These are phyloP conservation scores for Romanomermis culicivorax DNA, from an alignment of 2,888 invertebrate species.

Conservation along the genomic window DNA sequence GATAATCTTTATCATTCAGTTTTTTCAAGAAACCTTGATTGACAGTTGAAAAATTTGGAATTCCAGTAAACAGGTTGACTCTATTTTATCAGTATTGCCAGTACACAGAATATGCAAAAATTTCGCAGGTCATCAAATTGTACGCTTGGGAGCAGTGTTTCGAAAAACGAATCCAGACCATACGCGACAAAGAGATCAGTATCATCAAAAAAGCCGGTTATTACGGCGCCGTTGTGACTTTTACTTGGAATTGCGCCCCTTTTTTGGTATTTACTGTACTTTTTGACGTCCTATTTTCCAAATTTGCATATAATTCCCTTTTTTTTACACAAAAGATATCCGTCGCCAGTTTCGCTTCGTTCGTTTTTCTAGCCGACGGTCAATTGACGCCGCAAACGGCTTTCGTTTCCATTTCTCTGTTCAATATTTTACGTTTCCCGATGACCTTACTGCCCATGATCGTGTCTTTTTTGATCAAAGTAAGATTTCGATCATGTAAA, in stretches of 20 bases:
- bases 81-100: too few relatives aligned
- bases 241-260: constrained; percentile 15
- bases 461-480: constrained; percentile 38
- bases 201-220: constrained; percentile 17
- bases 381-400: constrained; percentile 43
- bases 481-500: background rate
- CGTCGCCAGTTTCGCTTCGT: constrained; percentile 60
- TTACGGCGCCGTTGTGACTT: constrained; percentile 15
- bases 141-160: constrained; percentile 38
- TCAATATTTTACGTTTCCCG: constrained; percentile 47
- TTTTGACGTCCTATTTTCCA: background rate
- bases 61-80: too few relatives aligned
- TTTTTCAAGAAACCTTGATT: too few relatives aligned
- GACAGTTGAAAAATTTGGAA: too few relatives aligned
- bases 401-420: constrained; percentile 54
- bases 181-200: constrained; percentile 25
- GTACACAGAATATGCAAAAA: too few relatives aligned
- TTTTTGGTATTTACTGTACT: constrained; percentile 22
- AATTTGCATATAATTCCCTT: background rate
- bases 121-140: constrained; percentile 33
- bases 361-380: constrained; percentile 42
- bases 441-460: constrained; percentile 53
- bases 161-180: constrained; percentile 24
- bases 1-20: too few relatives aligned
- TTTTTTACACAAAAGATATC: constrained; percentile 43